Conservation (phyloP, 2,888 invertebrate genomes). For the Eugnorisma glareosa region DNA sequence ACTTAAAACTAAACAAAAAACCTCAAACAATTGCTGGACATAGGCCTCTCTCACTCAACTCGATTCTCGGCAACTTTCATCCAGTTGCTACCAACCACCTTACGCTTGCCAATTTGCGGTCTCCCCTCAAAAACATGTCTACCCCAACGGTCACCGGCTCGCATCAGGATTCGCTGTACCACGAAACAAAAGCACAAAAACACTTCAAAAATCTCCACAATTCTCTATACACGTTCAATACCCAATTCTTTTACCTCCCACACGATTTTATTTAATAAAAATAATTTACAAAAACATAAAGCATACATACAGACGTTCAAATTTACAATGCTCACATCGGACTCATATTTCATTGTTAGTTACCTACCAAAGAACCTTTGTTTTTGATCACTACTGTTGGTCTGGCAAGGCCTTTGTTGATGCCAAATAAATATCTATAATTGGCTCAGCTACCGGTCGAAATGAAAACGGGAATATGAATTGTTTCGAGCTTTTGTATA, state of each 20-base stretch:
- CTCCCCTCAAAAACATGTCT: too few relatives aligned
- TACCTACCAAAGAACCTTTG: conserved; percentile 52
- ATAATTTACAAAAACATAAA: conserved; percentile 12
- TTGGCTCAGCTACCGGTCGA: conserved; percentile 39
- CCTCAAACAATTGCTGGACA: too few relatives aligned
- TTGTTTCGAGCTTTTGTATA: conserved; percentile 33
- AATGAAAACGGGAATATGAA: conserved; percentile 49
- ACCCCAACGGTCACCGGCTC: too few relatives aligned
- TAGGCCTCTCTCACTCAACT: too few relatives aligned
- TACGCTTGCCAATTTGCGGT: too few relatives aligned
- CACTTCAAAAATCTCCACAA: neutral
- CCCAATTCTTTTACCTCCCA: neutral
- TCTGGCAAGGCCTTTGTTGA: conserved; percentile 50
- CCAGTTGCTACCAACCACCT: too few relatives aligned
- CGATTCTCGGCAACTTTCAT: too few relatives aligned
- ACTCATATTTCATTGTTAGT: conserved; percentile 63
- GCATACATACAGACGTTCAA: conserved; percentile 32
- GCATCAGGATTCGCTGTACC: neutral
- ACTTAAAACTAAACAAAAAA: too few relatives aligned
- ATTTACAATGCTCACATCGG: conserved; percentile 48
- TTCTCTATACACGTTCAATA: neutral
- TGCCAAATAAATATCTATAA: conserved; percentile 62
- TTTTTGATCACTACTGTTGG: conserved; percentile 52
- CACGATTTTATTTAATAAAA: conserved; percentile 24
- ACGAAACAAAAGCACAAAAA: neutral